Conservation (phyloP, 2,888 invertebrate species). For the Pachydiplax longipennis region DNA sequence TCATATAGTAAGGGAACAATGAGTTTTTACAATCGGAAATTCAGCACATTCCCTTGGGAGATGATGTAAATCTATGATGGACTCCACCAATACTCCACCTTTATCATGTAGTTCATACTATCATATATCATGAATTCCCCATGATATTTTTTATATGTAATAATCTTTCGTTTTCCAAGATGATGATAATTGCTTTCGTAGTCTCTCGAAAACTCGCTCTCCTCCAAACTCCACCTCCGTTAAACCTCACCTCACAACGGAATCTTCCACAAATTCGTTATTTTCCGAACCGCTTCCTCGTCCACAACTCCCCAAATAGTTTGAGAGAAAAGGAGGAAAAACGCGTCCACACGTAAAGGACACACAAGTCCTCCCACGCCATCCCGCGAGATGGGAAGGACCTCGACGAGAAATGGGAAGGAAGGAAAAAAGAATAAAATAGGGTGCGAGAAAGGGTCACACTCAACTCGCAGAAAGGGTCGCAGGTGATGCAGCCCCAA, state of each 20-base stretch:
- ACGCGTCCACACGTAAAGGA: background rate
- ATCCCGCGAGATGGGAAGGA: background rate
- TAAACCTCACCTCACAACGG: background rate
- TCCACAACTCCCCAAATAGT: background rate
- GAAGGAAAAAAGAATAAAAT: background rate
- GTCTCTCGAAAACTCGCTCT: background rate
- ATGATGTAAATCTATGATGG: too few relatives aligned
- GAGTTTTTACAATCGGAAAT: too few relatives aligned
- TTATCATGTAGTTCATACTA: too few relatives aligned
- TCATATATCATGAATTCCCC: too few relatives aligned
- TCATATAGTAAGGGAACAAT: too few relatives aligned
- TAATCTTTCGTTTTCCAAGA: too few relatives aligned
- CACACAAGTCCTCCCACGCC: background rate
- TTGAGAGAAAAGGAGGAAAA: background rate
- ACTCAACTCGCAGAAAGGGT: slow-evolving; percentile 40
- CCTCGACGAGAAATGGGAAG: background rate
- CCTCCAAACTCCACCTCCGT: too few relatives aligned
- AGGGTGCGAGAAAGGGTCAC: slow-evolving; percentile 37
- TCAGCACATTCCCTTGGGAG: too few relatives aligned
- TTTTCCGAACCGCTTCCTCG: background rate
- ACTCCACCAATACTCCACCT: too few relatives aligned
- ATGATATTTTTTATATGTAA: too few relatives aligned
- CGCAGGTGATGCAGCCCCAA: slow-evolving; percentile 42
- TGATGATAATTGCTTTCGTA: too few relatives aligned
- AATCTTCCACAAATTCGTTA: background rate